Base-by-base conservation (phyloP, 2,888 invertebrate genomes). In the Drosophila leonis region DNA sequence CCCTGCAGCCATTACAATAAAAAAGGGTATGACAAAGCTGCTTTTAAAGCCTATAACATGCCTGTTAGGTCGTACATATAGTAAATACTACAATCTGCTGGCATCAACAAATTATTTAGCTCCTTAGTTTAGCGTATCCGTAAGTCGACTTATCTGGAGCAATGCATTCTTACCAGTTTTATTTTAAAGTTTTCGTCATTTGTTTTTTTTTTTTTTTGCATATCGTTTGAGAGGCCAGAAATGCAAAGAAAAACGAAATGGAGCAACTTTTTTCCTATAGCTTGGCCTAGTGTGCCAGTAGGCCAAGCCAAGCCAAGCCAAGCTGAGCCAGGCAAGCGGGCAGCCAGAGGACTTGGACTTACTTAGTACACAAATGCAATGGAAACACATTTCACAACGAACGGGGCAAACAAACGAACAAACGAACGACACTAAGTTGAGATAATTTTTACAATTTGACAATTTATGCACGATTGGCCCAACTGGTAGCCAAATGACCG, bases 361-460 rank as follows among this genome's bases (percentile, higher is more conserved):
- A 70, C 77, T 76, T 61, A 78, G 72, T 66, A 69, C 54, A 77
- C 74, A 77, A 90, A 84, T 83, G 82, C 74, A 76, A 10, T 75
- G 72, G 86, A 88, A 57, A 81, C 65, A 79, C 79, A 86, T 87
- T 87, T 90, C 87, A 87, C 90, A 87, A 87, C 79, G 76, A 66
- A 72, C 67, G 66, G 60, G 37, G 55, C 27, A 46, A 72, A 44
- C 62, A 65, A 72, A 68, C 65, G 49, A 69, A 73, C 59, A 33
- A 68, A 61, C 65, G 51, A 77, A 65, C 82, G 71, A 84, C 82
- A 78, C 74, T 86, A 86, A 85, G 83, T 80, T 82, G 76, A 88
- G 90, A 90, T 90, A 90, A 89, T 89, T 90, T 90, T 86, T 82
- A 88, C 90, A 90, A 90, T 90, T 90, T 89, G 90, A 89, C 90